Percentiles rank a stretch among this genome's conserved stretches.
Evolutionary conservation across 2,113 vertebrate genomes (phyloP).

Genomic region (Ailurus styani): DNA sequence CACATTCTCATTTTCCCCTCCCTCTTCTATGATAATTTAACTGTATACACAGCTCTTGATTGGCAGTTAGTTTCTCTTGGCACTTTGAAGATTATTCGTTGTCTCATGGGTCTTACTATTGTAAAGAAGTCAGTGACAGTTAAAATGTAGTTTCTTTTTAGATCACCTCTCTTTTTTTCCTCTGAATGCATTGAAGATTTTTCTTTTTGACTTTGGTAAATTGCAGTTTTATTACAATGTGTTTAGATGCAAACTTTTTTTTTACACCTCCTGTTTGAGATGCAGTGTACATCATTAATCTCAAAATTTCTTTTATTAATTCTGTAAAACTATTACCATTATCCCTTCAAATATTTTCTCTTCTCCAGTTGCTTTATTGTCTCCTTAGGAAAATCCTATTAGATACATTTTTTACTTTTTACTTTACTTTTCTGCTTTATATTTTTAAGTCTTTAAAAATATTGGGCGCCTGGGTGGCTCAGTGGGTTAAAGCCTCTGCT

Average conservation of each 20-base stretch:
- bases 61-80: not conserved
- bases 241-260: not conserved
- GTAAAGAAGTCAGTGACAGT: not conserved
- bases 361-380: not conserved
- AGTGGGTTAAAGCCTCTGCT: too few species aligned
- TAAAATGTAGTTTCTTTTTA: not conserved
- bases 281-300: not conserved
- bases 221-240: not conserved
- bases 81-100: not conserved
- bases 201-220: slow-evolving; percentile 11
- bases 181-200: not conserved
- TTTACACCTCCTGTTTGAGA: not conserved
- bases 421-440: too few species aligned
- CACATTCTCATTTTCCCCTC: not conserved
- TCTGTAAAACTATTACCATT: not conserved
- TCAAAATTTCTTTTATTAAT: not conserved
- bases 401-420: too few species aligned
- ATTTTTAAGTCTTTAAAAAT: too few species aligned
- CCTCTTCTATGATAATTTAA: not conserved
- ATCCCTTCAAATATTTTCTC: not conserved
- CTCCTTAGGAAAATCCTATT: not conserved
- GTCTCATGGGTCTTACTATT: not conserved
- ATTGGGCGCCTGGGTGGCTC: too few species aligned
- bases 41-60: not conserved
- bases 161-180: not conserved